Conservation (phyloP, 2,888 invertebrate genomes). For the Leistus spinibarbis region DNA sequence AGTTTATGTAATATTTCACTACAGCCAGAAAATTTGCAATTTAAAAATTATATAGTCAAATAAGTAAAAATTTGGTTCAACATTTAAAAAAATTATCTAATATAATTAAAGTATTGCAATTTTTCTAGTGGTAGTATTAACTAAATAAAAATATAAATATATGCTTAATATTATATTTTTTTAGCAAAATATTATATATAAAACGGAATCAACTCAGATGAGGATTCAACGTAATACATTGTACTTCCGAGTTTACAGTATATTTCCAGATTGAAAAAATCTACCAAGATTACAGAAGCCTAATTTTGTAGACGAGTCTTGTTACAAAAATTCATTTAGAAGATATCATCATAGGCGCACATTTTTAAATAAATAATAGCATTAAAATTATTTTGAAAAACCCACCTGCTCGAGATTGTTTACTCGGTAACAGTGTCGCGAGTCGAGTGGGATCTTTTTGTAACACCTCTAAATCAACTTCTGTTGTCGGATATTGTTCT, state of each 20-base stretch:
- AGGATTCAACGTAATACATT: background rate
- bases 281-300: background rate
- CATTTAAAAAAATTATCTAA: no score
- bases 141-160: background rate
- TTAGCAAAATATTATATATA: background rate
- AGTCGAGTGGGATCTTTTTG: constrained; percentile 75
- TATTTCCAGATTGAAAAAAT: background rate
- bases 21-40: background rate
- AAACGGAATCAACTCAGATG: background rate
- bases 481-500: constrained; percentile 74
- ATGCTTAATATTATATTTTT: background rate
- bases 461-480: constrained; percentile 71
- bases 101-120: background rate
- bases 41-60: background rate
- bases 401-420: constrained; percentile 76
- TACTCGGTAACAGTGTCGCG: constrained; percentile 78
- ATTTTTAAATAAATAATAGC: background rate
- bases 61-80: no score
- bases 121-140: background rate
- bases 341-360: background rate
- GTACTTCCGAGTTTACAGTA: background rate
- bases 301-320: background rate
- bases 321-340: background rate
- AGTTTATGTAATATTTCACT: background rate
- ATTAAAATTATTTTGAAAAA: background rate